Conservation (phyloP, 2,888 invertebrate species). For the Athetis lepigone region DNA sequence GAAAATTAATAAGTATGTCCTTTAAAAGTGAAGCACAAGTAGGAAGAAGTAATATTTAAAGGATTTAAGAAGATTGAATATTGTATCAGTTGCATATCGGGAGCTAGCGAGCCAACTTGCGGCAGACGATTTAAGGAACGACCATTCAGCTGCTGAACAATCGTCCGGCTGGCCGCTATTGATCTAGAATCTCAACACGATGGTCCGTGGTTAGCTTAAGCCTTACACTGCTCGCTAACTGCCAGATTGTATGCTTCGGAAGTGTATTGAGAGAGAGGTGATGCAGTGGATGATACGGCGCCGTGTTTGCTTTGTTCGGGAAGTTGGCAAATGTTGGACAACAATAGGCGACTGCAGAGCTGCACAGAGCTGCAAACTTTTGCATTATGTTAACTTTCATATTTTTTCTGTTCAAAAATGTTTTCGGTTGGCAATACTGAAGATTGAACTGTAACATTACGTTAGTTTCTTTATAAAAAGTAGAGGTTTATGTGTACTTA, state of each 20-base stretch:
- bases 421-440: no score
- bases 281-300: background rate
- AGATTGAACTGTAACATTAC: no score
- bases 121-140: background rate
- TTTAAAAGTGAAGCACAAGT: conserved; percentile 35
- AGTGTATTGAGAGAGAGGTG: conserved; percentile 3
- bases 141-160: conserved; percentile 7
- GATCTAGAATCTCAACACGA: conserved; percentile 16
- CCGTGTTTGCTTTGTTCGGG: conserved; percentile 7
- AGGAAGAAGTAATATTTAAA: conserved; percentile 22
- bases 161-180: conserved; percentile 3
- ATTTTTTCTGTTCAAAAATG: no score
- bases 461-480: no score
- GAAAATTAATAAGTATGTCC: conserved; percentile 15
- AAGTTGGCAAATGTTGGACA: conserved; percentile 2
- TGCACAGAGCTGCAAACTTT: conserved; percentile 1
- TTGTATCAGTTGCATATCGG: background rate
- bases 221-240: conserved; percentile 11
- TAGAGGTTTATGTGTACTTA: no score
- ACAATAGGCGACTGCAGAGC: background rate
- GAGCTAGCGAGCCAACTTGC: background rate
- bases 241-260: conserved; percentile 13
- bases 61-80: conserved; percentile 13
- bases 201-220: background rate
- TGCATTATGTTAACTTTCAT: no score